Evolutionary conservation across 1,140 invertebrate species (phyloP).

Genomic region (Bombyx mori): DNA sequence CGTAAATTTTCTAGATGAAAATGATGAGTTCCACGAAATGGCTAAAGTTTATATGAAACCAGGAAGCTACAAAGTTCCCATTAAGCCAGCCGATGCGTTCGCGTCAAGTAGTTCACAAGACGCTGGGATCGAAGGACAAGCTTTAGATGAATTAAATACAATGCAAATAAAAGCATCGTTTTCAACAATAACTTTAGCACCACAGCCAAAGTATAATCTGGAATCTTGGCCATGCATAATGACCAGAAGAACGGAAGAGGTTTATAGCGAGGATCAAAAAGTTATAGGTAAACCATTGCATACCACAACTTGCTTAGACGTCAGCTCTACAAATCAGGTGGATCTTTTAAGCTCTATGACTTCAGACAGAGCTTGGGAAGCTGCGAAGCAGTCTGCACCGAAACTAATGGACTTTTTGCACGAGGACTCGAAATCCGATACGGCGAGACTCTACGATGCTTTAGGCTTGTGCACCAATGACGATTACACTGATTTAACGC

Average conservation of each 20-base stretch:
- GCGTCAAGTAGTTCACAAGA: conserved; percentile 36
- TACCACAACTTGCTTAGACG: conserved; percentile 32
- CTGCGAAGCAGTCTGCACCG: conserved; percentile 64
- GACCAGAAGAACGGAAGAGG: conserved; percentile 41
- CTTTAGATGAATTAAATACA: conserved; percentile 31
- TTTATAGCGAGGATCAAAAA: conserved; percentile 43
- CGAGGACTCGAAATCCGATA: conserved; percentile 56
- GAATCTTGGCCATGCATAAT: conserved; percentile 61
- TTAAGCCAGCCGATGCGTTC: conserved; percentile 53
- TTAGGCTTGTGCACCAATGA: conserved; percentile 43
- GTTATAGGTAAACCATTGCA: conserved; percentile 17
- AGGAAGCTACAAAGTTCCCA: conserved; percentile 67
- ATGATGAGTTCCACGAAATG: conserved; percentile 67
- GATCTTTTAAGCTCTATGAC: conserved; percentile 52
- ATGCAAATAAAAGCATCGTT: conserved; percentile 44
- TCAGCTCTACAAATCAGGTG: conserved; percentile 37
- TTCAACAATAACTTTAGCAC: conserved; percentile 48
- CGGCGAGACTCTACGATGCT: conserved; percentile 56
- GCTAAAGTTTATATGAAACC: conserved; percentile 69
- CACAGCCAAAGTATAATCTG: conserved; percentile 58
- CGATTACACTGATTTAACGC: conserved; percentile 38
- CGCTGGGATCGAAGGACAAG: conserved; percentile 29
- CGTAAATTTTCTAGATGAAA: conserved; percentile 65
- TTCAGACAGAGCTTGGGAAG: conserved; percentile 66
- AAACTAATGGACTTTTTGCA: conserved; percentile 64